Evolutionary conservation across 2,797 vertebrate species (phyloP), one percentile per base, ranked within the genome.

Genomic region (Alca torda): DNA sequence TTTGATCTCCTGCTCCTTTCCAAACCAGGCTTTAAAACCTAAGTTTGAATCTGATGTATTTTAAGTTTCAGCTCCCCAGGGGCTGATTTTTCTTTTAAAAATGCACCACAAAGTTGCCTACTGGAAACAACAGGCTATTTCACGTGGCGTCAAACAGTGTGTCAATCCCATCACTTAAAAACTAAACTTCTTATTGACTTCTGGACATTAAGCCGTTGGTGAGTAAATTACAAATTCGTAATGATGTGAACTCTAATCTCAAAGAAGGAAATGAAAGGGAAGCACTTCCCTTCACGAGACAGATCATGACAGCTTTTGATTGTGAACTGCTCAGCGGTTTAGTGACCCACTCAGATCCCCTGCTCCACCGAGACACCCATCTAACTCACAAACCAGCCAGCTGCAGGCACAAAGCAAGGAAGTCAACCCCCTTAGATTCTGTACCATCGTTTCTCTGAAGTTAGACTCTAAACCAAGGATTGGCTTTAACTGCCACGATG

Each of bases 121-220:
- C 33, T 28, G 26, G 46, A 73, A 18, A 20, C 39, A 77, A 59
- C 13, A 54, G 51, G 31, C 72, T 74, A 26, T 45, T 83, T 72
- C 6, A 51, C 0, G 0, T 11, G 11, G 16, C 35, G n/a, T 48
- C 63, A 73, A n/a, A 48, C 33, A 69, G 5, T 2, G 17, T 45
- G 18, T 19, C 45, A 45, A 20, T 11, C 63, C 54, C 16, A 26
- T 5, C 39, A 33, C 28, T 84, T 67, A 19, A 41, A 89, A 67
- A 23, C 2, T 2, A 16, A 59, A 45, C 13, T 65, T 65, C 50
- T 46, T 46, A 56, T 1, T 3, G 39, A 65, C 30, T 94, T 43
- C 35, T 43, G 13, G 69, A 25, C 21, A 6, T 53, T 4, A 59
- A 59, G 46, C n/a, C 0, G 1, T 3, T 56, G 30, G 12, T 18